A percentile compares a stretch with the other conserved stretches of the same genome.
These are phyloP conservation scores for Batillaria attramentaria DNA, from an alignment of 1,140 invertebrate species.

Conservation along the genomic window DNA sequence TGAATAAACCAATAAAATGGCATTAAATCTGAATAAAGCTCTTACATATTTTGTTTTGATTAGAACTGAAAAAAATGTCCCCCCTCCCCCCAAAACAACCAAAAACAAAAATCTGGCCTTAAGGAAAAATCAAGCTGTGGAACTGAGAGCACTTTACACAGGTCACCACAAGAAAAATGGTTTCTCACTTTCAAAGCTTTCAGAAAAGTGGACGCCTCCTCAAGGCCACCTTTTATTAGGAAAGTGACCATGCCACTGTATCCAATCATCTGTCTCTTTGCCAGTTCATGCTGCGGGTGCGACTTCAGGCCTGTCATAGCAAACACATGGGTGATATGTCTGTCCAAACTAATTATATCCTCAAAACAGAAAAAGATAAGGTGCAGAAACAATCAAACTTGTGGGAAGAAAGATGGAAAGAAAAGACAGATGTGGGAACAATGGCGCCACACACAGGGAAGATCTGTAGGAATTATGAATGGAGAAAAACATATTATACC, in stretches of 20 bases:
- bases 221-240: slow-evolving; percentile 76
- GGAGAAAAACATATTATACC: too few relatives aligned
- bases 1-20: background rate
- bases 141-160: background rate
- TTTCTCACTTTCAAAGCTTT: slow-evolving; percentile 63
- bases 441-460: too few relatives aligned
- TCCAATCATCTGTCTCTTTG: slow-evolving; percentile 87
- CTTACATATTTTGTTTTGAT: background rate
- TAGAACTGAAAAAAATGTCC: background rate
- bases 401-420: too few relatives aligned
- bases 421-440: too few relatives aligned
- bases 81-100: too few relatives aligned
- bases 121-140: background rate
- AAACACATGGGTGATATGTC: too few relatives aligned
- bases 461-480: too few relatives aligned
- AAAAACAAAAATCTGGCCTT: background rate
- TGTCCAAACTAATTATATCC: too few relatives aligned
- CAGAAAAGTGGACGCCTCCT: slow-evolving; percentile 83
- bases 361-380: too few relatives aligned
- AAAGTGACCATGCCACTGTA: slow-evolving; percentile 89
- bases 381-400: too few relatives aligned
- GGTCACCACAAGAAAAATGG: background rate
- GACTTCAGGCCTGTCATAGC: slow-evolving; percentile 82
- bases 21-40: background rate
- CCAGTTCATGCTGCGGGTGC: slow-evolving; percentile 92